These are phyloP conservation scores for Pasiphila rectangulata DNA, from an alignment of 2,888 invertebrate species.

Conservation along the genomic window DNA sequence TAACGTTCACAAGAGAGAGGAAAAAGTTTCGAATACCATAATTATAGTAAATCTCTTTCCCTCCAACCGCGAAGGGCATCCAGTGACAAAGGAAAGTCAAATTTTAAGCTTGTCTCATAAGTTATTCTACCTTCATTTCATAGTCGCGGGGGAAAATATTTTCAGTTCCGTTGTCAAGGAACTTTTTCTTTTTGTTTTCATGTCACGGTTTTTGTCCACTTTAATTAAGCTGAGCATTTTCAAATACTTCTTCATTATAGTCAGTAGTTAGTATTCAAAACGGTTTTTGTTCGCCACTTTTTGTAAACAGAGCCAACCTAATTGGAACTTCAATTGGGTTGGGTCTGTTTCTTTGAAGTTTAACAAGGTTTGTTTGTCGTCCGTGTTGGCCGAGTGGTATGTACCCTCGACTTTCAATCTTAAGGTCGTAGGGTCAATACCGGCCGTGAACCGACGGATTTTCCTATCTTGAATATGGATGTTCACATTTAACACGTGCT, in stretches of 20 bases:
- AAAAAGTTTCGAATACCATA: neutral
- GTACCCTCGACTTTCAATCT: too few species aligned
- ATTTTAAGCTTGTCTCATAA: neutral
- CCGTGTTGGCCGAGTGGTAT: too few species aligned
- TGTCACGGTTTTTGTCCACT: conserved; percentile 11
- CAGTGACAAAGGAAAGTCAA: neutral
- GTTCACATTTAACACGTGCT: too few species aligned
- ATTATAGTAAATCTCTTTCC: neutral
- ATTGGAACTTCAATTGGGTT: conserved; percentile 1
- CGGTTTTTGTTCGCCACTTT: conserved; percentile 18
- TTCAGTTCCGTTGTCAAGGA: conserved; percentile 5
- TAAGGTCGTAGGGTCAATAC: too few species aligned
- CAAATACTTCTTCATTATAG: conserved; percentile 25
- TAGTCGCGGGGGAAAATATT: conserved; percentile 9
- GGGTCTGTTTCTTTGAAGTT: too few species aligned
- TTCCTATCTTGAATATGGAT: too few species aligned
- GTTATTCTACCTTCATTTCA: conserved; percentile 5
- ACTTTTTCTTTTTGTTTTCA: conserved; percentile 19
- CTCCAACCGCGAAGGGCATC: too few species aligned
- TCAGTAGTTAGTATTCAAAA: conserved; percentile 30
- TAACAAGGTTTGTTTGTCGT: too few species aligned
- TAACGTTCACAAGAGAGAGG: too few species aligned
- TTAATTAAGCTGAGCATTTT: conserved; percentile 26
- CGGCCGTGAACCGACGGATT: too few species aligned
- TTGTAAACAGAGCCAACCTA: conserved; percentile 1